Evolutionary conservation across 2,113 vertebrate genomes (phyloP).

Genomic region (Prunella himalayana): DNA sequence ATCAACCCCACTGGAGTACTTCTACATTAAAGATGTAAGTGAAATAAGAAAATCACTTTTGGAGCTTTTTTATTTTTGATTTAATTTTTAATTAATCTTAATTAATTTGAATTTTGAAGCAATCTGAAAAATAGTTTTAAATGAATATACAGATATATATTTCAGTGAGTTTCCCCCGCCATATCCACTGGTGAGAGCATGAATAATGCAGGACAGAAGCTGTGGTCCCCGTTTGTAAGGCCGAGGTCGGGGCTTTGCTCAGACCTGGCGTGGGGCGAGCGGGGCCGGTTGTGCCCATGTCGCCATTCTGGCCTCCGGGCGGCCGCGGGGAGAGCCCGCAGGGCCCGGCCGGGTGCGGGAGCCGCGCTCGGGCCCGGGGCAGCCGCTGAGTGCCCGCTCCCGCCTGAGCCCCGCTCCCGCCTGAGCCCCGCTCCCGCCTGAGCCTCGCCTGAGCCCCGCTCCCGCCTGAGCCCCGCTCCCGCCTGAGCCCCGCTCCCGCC

Average conservation of each 20-base stretch:
- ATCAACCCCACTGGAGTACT: constrained; percentile 40
- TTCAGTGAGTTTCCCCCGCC: neutral
- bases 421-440: too few relatives aligned
- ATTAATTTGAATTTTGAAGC: constrained; percentile 49
- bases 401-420: neutral
- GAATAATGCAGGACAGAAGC: neutral
- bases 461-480: neutral
- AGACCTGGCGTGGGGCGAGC: neutral
- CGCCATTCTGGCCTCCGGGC: neutral
- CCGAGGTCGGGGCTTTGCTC: neutral
- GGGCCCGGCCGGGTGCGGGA: neutral
- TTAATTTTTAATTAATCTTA: constrained; percentile 62
- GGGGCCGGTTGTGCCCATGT: too few relatives aligned
- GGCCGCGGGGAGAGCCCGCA: neutral
- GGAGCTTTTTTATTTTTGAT: constrained; percentile 38
- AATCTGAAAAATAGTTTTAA: constrained; percentile 15
- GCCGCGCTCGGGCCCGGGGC: neutral
- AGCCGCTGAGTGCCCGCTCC: neutral
- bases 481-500: too few relatives aligned
- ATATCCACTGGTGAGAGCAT: neutral
- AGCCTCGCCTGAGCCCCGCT: too few relatives aligned
- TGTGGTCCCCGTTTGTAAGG: neutral
- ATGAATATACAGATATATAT: neutral
- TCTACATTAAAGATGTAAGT: constrained; percentile 53
- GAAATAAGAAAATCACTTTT: constrained; percentile 30